These are phyloP conservation scores for Nothocercus julius DNA, from an alignment of 2,113 vertebrate genomes.

Conservation along the genomic window DNA sequence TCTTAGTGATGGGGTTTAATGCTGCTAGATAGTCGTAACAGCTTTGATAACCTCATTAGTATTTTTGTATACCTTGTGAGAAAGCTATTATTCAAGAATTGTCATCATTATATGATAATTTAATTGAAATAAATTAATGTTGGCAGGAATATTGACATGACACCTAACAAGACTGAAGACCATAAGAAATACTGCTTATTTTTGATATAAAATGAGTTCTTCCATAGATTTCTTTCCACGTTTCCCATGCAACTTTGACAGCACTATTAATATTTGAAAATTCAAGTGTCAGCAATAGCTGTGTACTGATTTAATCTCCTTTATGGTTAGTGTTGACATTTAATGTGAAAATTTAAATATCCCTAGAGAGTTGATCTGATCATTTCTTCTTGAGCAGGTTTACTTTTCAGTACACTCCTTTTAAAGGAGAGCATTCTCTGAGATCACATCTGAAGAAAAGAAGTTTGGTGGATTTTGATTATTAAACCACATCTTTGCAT, in stretches of 20 bases:
- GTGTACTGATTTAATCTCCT: constrained; percentile 11
- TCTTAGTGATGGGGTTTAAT: background rate
- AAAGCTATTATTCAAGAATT: background rate
- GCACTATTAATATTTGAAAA: background rate
- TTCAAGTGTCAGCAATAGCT: background rate
- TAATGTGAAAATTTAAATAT: constrained; percentile 5
- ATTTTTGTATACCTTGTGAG: background rate
- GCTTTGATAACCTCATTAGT: background rate
- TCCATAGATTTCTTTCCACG: background rate
- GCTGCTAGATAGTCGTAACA: background rate
- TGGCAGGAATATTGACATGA: background rate
- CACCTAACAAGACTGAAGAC: background rate
- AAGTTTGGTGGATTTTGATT: background rate
- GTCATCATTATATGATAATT: background rate
- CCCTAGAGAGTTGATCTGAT: background rate
- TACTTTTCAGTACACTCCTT: background rate
- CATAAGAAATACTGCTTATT: background rate
- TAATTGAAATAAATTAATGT: background rate
- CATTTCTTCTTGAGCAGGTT: background rate
- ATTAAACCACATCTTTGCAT: background rate
- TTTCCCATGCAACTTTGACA: background rate
- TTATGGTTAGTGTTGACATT: constrained; percentile 31
- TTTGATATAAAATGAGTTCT: constrained; percentile 6
- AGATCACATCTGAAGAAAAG: background rate
- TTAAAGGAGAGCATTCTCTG: background rate